phyloP scores from a whole-genome alignment of 2,888 invertebrate genomes.

The Aporophyla lueneburgensis region DNA sequence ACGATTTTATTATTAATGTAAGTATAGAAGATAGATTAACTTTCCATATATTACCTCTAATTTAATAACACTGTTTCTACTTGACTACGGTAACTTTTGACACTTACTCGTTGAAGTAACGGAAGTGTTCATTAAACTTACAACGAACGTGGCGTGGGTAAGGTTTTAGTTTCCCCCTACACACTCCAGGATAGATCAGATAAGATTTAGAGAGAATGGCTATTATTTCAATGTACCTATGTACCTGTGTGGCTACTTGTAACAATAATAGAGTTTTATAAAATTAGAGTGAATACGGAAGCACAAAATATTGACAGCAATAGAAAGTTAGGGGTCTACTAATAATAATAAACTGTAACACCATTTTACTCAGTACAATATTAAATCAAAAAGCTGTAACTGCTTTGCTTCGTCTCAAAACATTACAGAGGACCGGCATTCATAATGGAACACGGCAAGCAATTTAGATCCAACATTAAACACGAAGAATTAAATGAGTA shows the following conservation, averaged over 20 bases:
- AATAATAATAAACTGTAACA: too few species aligned
- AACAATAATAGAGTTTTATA: neutral
- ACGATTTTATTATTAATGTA: neutral
- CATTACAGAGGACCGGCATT: constrained; percentile 14
- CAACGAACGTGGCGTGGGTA: neutral
- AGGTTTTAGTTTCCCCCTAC: constrained; percentile 10
- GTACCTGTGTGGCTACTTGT: neutral
- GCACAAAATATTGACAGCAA: neutral
- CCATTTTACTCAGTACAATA: neutral
- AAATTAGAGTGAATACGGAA: constrained; percentile 11
- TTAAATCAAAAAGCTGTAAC: constrained; percentile 15
- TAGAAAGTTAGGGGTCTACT: neutral
- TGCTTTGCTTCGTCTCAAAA: neutral
- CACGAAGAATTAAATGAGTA: constrained; percentile 11
- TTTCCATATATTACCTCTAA: neutral
- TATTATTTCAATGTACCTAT: constrained; percentile 1
- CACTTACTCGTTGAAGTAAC: neutral
- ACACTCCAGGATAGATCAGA: neutral
- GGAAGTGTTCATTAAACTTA: constrained; percentile 31
- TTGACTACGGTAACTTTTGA: constrained; percentile 12
- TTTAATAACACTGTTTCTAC: neutral
- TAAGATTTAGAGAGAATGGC: neutral
- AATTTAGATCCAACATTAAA: constrained; percentile 21
- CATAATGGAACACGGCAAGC: constrained; percentile 11
- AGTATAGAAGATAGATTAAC: neutral